Base-by-base conservation (phyloP, 1,140 invertebrate species). In the Leptinotarsa undecemlineata region DNA sequence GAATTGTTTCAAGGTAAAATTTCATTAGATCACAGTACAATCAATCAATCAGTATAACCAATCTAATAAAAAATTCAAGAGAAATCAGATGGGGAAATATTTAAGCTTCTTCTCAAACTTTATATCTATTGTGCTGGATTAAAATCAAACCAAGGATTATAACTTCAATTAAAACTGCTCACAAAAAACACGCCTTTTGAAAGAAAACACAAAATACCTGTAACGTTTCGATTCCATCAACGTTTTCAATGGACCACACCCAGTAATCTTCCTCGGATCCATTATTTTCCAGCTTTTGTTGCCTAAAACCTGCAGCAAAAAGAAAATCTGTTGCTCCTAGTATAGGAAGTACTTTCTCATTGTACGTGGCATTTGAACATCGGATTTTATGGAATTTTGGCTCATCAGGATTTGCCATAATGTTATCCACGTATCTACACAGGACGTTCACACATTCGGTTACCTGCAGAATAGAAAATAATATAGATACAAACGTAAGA, bases 341-440 rank as follows among this genome's bases (percentile, higher is more conserved):
- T 48, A 97, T 85, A 4, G 89, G 87, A 23, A 90, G 86, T 11
- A 98, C 94, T 85, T 94, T 92, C 70, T 98, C 96, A 82, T 81
- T 82, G 73, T 90, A 91, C 51, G 87, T 89, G 77, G 91, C 92
- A 85, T 97, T 98, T 4, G 89, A 90, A 86, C 94, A 90, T 75
- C 96, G 87, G 74, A 98, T 98, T 87, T 95, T 96, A 77, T 92
- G 92, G 85, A 92, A 98, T 83, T 98, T 98, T 78, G 94, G 92
- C 81, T 97, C 95, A 13, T 88, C 87, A 1, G 95, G 96, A 86
- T 96, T 90, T 19, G 90, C 90, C 17, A 96, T 88, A 21, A 98
- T 93, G 85, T 98, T 98, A 81, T 96, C 94, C 73, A 98, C 86
- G 87, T 98, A 98, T 85, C 95, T 96, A 79, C 90, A 90, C 5